phyloP scores from a whole-genome alignment of 2,113 vertebrate genomes.

The Dinomys branickii region DNA sequence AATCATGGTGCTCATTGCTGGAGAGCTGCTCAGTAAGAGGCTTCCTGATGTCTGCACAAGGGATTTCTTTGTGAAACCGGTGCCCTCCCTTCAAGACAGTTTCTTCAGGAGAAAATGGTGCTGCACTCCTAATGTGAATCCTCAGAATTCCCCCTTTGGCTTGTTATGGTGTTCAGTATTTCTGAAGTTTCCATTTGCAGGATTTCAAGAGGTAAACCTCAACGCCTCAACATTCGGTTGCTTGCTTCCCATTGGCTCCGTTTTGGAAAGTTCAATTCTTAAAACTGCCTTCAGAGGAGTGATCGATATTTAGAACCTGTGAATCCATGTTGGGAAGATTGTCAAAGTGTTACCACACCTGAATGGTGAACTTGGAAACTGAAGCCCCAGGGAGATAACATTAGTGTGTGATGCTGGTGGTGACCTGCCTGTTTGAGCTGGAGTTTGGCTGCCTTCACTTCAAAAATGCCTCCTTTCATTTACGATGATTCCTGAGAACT shows the following conservation, averaged over 20 bases:
- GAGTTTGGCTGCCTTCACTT: background rate
- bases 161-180: background rate
- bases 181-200: background rate
- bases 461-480: background rate
- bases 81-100: background rate
- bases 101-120: background rate
- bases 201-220: background rate
- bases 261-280: slow-evolving; percentile 30
- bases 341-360: background rate
- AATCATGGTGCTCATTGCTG: background rate
- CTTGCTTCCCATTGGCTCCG: background rate
- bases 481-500: background rate
- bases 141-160: background rate
- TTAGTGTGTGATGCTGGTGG: background rate
- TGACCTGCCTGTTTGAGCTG: background rate
- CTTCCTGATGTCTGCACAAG: background rate
- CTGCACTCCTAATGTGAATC: background rate
- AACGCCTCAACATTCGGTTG: background rate
- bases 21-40: background rate
- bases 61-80: background rate
- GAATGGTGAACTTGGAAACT: background rate
- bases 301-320: slow-evolving; percentile 18
- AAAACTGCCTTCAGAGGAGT: slow-evolving; percentile 22
- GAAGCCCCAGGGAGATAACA: background rate
- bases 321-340: background rate